Evolutionary conservation across 2,888 invertebrate genomes (phyloP).

Genomic region (Callyntrura sp.): DNA sequence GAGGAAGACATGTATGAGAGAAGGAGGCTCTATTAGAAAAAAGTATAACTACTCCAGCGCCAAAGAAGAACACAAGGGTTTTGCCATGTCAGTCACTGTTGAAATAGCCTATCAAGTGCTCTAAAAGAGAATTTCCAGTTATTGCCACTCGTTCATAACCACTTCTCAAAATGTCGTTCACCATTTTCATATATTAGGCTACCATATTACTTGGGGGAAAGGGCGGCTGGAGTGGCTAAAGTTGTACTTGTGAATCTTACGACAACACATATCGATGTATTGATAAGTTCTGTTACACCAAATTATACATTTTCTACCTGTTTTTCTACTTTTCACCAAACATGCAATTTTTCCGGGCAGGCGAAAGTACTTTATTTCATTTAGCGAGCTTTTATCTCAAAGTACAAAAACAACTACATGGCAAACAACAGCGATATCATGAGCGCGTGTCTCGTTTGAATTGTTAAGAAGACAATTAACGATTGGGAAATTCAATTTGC

Average conservation of each 20-base stretch:
- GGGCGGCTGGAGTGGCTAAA: conserved; percentile 26
- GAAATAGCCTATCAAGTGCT: conserved; percentile 73
- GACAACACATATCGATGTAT: not conserved
- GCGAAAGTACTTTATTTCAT: no score
- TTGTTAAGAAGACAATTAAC: no score
- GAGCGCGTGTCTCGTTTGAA: not conserved
- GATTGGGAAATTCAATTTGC: no score
- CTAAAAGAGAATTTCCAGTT: conserved; percentile 69
- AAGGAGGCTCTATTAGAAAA: no score
- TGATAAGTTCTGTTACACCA: not conserved
- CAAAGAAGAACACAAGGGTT: conserved; percentile 63
- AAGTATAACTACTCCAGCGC: conserved; percentile 36
- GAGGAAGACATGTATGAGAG: not conserved
- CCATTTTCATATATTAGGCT: conserved; percentile 61
- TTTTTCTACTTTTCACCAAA: not conserved
- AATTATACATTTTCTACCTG: not conserved
- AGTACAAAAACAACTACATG: not conserved
- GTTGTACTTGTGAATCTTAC: not conserved
- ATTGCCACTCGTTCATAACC: conserved; percentile 72
- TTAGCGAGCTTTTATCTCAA: no score
- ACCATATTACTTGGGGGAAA: conserved; percentile 5
- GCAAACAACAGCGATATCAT: not conserved
- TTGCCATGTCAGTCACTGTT: conserved; percentile 70
- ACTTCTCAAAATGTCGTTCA: conserved; percentile 64
- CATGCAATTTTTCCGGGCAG: no score